Evolutionary conservation across 2,113 vertebrate genomes (phyloP), one percentile per base, ranked within the genome.

Genomic region (Merops nubicus): DNA sequence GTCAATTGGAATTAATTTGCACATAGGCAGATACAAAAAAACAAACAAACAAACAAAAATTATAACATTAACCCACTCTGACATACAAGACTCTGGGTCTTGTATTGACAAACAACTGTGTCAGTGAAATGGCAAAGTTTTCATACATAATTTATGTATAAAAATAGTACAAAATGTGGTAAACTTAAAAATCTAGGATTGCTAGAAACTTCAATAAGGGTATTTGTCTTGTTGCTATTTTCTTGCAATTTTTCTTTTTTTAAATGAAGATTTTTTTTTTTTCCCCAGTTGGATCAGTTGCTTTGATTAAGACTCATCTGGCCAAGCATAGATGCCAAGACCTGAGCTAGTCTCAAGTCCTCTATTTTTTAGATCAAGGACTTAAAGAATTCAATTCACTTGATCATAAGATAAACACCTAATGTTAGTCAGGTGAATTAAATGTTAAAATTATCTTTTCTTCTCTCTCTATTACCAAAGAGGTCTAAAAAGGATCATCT

Each of bases 151-250:
- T 47, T 47, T 47, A 47, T 47, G 45, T 47, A 47, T 47, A 18
- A 47, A 47, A 47, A 2, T 1, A 26, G 40, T 34, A 29, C 5
- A 48, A 51, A 45, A 28, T 0, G 9, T 6, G 2, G 2, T 42
- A 74, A 86, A 42, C 10, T 40, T 10, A 53, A 86, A 82, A 74
- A 31, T 40, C 5, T 47, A 26, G 1, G 6, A 23, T 57, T 2
- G 3, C 2, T 63, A 74, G 38, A 25, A 51, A 73, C 36, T 77
- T 57, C 9, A 29, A 7, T 51, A 45, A 15, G 12, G 6, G 19
- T 29, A 50, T n/a, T 68, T 74, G 4, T 22, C 7, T 79, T 91
- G 13, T 1, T 36, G 34, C 25, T 12, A 26, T 8, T 34, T 11
- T 53, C 62, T 25, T 79, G 7, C 28, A 29, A 12, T 8, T 54